Base-by-base conservation (phyloP, 2,113 vertebrate species). In the Pollachius pollachius region DNA sequence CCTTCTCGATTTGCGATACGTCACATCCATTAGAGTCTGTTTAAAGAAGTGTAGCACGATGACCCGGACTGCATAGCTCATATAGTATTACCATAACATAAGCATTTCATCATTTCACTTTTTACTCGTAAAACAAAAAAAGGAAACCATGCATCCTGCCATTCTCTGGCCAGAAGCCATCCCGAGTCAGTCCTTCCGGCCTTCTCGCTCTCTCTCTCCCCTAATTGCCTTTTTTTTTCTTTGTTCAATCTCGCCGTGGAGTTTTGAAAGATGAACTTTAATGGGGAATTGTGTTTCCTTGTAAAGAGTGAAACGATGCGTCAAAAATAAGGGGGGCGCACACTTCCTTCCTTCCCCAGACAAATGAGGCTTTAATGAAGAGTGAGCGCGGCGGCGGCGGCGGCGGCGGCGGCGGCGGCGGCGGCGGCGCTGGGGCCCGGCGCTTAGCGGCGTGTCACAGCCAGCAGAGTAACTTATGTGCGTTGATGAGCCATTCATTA, bases 301-400 rank as follows among this genome's bases (percentile, higher is more conserved):
- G 58, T 74, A 75, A 58, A 19, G 67, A 85, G 60, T 65, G 77
- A 87, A 87, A 75, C 70, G 18, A 84, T 70, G 78, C 82, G 74
- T 83, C 57, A 61, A 72, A 64, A 60, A 5, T 23, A 19, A 2
- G 11, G 9, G 59, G 30, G 27, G 67, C 81, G 78, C 68, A 56
- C 65, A 21, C 67, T 73, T 67, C 70, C 73, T 69, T 80, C 81
- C n/a, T 84, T 58, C 68, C 73, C 75, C 82, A 82, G 77, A 78
- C 65, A 88, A 85, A 87, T 82, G 30, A 69, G 83, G 77, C 72
- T 85, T 84, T 85, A 84, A 89, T 88, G 84, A 85, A 85, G 88
- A 90, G 75, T 73, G 74, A 87, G 83, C 81, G 70, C 62, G 73
- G 64, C 67, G 81, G 52, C 62, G 76, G 37, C 1, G 23, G 54